A percentile compares a stretch with the other conserved stretches of the same genome.
Evolutionary conservation across 2,888 invertebrate genomes (phyloP).

Genomic region (Tupiocoris notatus): DNA sequence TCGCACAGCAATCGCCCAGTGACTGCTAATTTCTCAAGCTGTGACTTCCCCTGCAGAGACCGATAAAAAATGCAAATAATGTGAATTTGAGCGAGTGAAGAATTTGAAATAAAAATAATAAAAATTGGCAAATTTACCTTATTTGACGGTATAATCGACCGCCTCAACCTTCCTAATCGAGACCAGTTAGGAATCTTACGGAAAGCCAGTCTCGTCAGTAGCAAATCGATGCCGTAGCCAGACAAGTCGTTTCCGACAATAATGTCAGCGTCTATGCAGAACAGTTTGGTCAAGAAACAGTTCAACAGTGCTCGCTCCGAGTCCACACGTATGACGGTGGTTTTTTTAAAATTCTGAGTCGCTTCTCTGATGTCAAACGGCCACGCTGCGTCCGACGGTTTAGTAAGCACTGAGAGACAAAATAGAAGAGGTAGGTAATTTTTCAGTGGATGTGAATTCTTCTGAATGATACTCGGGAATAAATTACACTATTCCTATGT

Average conservation of each 20-base stretch:
- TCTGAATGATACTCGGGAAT: too few species aligned
- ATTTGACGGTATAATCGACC: constrained; percentile 57
- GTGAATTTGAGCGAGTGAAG: not conserved
- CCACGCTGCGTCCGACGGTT: constrained; percentile 75
- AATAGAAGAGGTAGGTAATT: too few species aligned
- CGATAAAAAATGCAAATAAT: too few species aligned
- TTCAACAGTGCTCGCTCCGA: constrained; percentile 84
- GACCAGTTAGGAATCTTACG: constrained; percentile 83
- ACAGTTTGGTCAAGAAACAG: constrained; percentile 80
- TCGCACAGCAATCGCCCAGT: constrained; percentile 88
- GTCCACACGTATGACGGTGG: constrained; percentile 58
- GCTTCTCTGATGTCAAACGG: constrained; percentile 78
- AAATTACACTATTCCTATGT: too few species aligned
- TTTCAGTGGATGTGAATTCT: too few species aligned
- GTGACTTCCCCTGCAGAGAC: constrained; percentile 52
- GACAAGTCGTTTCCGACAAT: constrained; percentile 91
- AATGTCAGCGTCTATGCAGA: constrained; percentile 87
- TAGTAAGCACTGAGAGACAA: constrained; percentile 66
- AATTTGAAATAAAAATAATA: constrained; percentile 1
- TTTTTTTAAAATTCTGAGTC: constrained; percentile 60
- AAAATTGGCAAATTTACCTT: constrained; percentile 51
- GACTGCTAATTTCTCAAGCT: constrained; percentile 53
- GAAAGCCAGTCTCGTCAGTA: constrained; percentile 78
- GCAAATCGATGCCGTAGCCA: constrained; percentile 83
- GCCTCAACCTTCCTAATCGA: constrained; percentile 78